These are phyloP conservation scores for Galerucella calmariensis DNA, from an alignment of 2,888 invertebrate genomes.

Conservation along the genomic window DNA sequence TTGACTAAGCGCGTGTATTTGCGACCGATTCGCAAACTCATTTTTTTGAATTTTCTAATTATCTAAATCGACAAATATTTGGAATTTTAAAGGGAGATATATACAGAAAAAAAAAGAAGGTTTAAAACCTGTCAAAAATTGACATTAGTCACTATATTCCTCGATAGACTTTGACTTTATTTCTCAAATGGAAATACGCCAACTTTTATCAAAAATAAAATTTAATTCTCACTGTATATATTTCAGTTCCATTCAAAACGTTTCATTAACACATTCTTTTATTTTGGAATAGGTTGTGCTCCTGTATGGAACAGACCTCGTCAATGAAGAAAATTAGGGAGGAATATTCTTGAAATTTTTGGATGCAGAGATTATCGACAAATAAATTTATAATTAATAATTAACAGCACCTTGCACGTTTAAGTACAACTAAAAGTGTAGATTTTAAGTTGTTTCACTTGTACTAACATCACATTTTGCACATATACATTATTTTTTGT, in stretches of 20 bases:
- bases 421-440: constrained; percentile 37
- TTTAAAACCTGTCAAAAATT: too few species aligned
- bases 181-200: too few species aligned
- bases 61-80: too few species aligned
- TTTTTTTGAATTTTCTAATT: too few species aligned
- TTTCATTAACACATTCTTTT: constrained; percentile 52
- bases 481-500: neutral
- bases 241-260: constrained; percentile 16
- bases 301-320: constrained; percentile 54
- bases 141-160: too few species aligned
- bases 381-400: constrained; percentile 20
- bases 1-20: too few species aligned
- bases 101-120: too few species aligned
- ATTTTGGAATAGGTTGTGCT: constrained; percentile 56
- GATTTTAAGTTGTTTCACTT: constrained; percentile 3
- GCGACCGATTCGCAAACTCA: too few species aligned
- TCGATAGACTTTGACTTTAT: too few species aligned
- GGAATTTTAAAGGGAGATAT: too few species aligned
- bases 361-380: constrained; percentile 47
- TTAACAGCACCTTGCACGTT: constrained; percentile 36
- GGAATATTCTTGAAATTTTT: constrained; percentile 45
- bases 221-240: neutral
- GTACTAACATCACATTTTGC: constrained; percentile 4
- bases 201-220: too few species aligned
- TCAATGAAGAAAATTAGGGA: constrained; percentile 41